phyloP scores from a whole-genome alignment of 1,140 invertebrate species.

The Ceratosolen solmsi region DNA sequence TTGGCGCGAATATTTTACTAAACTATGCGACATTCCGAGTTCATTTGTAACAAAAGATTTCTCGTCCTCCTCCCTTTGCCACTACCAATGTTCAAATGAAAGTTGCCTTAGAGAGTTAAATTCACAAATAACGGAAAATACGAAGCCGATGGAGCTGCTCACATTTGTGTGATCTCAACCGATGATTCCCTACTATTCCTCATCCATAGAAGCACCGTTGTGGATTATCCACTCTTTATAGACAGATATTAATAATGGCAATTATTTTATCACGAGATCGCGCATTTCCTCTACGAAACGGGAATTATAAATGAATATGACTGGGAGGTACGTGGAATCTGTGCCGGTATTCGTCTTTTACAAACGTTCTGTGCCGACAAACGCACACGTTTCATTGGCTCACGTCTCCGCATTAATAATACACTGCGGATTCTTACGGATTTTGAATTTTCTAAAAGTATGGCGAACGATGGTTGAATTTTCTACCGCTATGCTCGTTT shows the following conservation, averaged over 20 bases:
- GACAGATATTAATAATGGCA: slow-evolving; percentile 15
- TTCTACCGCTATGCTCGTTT: neutral
- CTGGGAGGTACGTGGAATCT: neutral
- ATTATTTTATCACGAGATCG: slow-evolving; percentile 8
- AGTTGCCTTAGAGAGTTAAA: neutral
- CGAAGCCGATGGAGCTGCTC: neutral
- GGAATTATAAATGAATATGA: neutral
- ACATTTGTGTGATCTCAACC: neutral
- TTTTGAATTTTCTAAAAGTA: neutral
- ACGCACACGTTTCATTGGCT: neutral
- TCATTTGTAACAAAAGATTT: too few species aligned
- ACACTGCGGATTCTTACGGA: neutral
- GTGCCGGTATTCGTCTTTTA: slow-evolving; percentile 8
- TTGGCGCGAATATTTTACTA: neutral
- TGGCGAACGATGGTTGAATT: neutral
- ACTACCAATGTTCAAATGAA: neutral
- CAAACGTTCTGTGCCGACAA: neutral
- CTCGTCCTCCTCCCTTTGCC: too few species aligned
- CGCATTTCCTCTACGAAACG: neutral
- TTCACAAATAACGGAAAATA: neutral
- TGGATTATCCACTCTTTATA: slow-evolving; percentile 3
- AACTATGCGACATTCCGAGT: neutral
- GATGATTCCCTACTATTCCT: neutral
- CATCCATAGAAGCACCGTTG: neutral
- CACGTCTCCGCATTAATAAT: neutral